Evolutionary conservation across 2,888 invertebrate species (phyloP), one percentile per base, ranked within the genome.

Genomic region (Meandrusa payeni): DNA sequence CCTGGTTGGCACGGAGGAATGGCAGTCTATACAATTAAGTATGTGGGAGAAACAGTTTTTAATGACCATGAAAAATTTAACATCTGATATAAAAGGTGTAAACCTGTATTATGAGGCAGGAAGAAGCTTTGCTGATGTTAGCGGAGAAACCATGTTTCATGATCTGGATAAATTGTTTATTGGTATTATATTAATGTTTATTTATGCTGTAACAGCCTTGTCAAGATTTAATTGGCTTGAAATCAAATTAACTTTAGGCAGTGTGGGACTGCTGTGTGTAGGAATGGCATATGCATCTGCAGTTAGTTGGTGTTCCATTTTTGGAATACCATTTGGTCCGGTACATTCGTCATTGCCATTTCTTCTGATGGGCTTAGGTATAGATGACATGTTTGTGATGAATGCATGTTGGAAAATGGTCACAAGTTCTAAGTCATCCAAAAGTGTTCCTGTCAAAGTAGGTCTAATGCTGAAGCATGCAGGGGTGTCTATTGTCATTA

Each of bases 321-420:
- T 93, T 42, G 92, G 93, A 3, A 85, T 95, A 20, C 89, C 93
- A 17, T 95, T 94, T 69, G 94, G 95, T 1, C 95, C 95, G 0
- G 92, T 95, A 0, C 95, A 96, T 69, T 92, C 93, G 5, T 93
- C 95, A 6, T 76, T 95, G 47, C 95, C 95, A 3, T 95, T 96
- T 74, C 86, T 96, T 44, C 69, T 96, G 7, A 91, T 95, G 90
- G 95, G 95, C 48, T 89, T 94, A 54, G 93, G 93, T 20, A 91
- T 95, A 12, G 95, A 95, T 59, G 95, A 96, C 64, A 94, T 95
- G 91, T 95, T 96, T 74, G 94, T 96, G 0, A 93, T 95, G 80
- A 91, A 93, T 80, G 92, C 93, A 10, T 92, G 93, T 64, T 94
- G 93, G 93, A 91, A 92, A 48, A 91, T 93, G 61, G 68, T 92